Evolutionary conservation across 2,113 vertebrate genomes (phyloP).

Genomic region (Zootoca vivipara): DNA sequence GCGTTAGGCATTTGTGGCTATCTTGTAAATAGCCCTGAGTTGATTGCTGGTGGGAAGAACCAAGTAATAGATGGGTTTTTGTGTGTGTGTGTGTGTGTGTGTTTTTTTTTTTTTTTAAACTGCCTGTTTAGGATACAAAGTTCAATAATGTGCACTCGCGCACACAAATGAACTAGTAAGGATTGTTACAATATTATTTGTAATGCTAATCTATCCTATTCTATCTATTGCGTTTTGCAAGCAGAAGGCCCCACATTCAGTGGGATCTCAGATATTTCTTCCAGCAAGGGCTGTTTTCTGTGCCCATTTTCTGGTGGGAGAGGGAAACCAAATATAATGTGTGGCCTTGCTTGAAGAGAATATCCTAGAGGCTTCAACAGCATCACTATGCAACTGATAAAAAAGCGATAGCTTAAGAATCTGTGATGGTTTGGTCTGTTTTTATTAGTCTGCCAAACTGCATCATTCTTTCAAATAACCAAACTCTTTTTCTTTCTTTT

Average conservation of each 20-base stretch:
- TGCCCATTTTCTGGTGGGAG: background rate
- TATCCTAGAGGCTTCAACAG: background rate
- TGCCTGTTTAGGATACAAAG: background rate
- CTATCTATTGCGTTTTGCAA: background rate
- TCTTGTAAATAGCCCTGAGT: background rate
- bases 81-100: no score
- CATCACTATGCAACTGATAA: conserved; percentile 14
- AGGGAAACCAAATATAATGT: background rate
- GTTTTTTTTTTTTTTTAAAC: no score
- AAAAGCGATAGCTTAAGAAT: conserved; percentile 10
- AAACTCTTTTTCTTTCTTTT: conserved; percentile 59
- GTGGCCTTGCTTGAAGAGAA: background rate
- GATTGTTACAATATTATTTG: background rate
- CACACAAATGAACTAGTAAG: background rate
- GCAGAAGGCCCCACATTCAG: background rate
- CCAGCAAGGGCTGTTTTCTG: background rate
- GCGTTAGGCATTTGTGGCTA: background rate
- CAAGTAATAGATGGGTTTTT: background rate
- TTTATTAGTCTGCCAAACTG: conserved; percentile 64
- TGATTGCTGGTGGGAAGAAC: background rate
- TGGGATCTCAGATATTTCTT: background rate
- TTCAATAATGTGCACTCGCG: background rate
- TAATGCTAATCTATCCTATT: background rate
- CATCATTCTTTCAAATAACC: conserved; percentile 64
- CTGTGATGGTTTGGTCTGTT: conserved; percentile 16